These are phyloP conservation scores for Paedocypris sp. DNA, from an alignment of 2,113 vertebrate species.

Conservation along the genomic window DNA sequence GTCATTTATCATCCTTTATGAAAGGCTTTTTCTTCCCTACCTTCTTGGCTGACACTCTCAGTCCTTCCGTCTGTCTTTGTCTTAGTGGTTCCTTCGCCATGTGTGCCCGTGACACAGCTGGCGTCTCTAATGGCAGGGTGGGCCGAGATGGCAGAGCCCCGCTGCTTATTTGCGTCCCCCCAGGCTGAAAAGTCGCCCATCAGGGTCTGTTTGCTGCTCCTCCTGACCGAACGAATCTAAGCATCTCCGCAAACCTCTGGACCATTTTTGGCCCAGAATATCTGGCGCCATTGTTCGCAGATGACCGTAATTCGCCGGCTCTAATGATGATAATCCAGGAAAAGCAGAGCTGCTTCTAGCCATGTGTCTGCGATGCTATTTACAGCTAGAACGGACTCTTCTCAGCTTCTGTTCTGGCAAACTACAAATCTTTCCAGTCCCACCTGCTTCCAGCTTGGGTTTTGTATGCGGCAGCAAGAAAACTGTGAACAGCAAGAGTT, in stretches of 20 bases:
- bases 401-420: background rate
- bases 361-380: slow-evolving; percentile 4
- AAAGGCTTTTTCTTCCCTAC: background rate
- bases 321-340: background rate
- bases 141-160: slow-evolving; percentile 33
- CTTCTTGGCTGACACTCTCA: slow-evolving; percentile 2
- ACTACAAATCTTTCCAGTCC: background rate
- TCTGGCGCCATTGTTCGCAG: background rate
- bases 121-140: slow-evolving; percentile 26
- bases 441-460: slow-evolving; percentile 14
- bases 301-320: background rate
- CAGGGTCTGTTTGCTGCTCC: slow-evolving; percentile 14
- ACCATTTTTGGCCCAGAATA: background rate
- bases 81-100: background rate
- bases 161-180: slow-evolving; percentile 27
- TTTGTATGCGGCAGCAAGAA: slow-evolving; percentile 5
- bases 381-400: background rate
- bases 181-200: slow-evolving; percentile 21
- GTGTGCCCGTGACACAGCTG: slow-evolving; percentile 31
- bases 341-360: background rate
- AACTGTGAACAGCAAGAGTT: background rate
- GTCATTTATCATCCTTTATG: slow-evolving; percentile 32
- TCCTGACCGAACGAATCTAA: background rate
- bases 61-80: background rate
- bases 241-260: background rate